Evolutionary conservation across 2,888 invertebrate species (phyloP), one percentile per base, ranked within the genome.

Genomic region (Zelleria hepariella): DNA sequence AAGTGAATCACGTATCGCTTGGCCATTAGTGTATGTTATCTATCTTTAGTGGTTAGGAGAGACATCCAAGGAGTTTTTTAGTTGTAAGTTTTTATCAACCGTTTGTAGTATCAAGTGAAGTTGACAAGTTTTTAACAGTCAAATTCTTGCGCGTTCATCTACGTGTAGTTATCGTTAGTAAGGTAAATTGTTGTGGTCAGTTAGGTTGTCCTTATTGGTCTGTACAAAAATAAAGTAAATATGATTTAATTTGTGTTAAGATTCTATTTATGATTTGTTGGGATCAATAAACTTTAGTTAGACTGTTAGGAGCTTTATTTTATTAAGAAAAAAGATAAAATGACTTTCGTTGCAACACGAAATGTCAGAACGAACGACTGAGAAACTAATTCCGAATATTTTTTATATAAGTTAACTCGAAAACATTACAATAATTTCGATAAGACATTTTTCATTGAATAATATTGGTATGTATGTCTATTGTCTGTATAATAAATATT

Each of bases 311-410:
- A 75, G 75, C 70, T 80, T 86, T 83, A 84, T 86, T 87, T 87
- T 86, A 74, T 70, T 81, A 78, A 70, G 68, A 77, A 79, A 80
- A 77, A 74, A 67, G 70, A 79, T 78, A 81, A 82, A 79, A 68
- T 81, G 81, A 79, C 75, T 79, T 79, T 82, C 82, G 86, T 80
- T 74, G 67, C 59, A 62, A 62, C 66, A 70, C 82, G 82, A 80
- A 77, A 77, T 68, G 75, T 79, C 79, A 56, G 52, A 82, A 87
- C 88, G 88, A 88, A 88, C 88, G 88, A 88, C 88, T 88, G 88
- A 88, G 82, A 87, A 81, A 82, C 72, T 74, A 80, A 87, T 88
- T 88, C 88, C 84, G 84, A 84, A 77, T 78, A 78, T 66, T 65
- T 60, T 32, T 58, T 21, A 42, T 21, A 42, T 59, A 61, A 61